Base-by-base conservation (phyloP, 1,140 invertebrate genomes). In the Galendromus occidentalis region DNA sequence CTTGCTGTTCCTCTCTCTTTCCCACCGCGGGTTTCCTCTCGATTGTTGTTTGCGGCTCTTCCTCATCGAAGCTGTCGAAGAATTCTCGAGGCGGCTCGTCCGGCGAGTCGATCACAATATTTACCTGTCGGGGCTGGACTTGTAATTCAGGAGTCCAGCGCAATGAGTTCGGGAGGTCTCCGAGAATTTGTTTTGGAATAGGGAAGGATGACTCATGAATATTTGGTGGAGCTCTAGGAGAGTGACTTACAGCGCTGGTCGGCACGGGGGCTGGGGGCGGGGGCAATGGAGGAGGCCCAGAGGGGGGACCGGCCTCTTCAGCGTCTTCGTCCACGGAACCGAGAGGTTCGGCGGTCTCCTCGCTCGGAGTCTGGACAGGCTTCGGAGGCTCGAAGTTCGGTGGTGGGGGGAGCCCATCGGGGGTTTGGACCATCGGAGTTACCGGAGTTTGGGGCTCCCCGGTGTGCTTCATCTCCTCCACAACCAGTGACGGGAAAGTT, bases 401-500 rank as follows among this genome's bases (percentile, higher is more conserved):
- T 6, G 51, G 51, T 9, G 51, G 51, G 17, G 64, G 64, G 20
- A 42, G 64, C 4, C 39, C 44, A 30, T 65, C 64, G 17, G 44
- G 44, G 41, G 45, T 63, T 25, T 42, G 42, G 30, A 44, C 33
- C 66, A 30, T 69, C 20, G 42, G 47, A 59, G 66, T 65, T 33
- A 67, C 12, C 25, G 69, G 66, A 9, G 67, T 70, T 2, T 67
- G 33, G 28, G 67, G 55, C 71, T 87, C 85, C 0, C 85, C 86
- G 72, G 85, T 79, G 75, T 77, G 76, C 79, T 82, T 72, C 72
- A 89, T 89, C 72, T 92, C 88, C 76, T 95, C 90, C 7, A 94
- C 90, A 17, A 97, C 86, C 39, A 96, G 80, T 0, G 91, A 95
- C 0, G 92, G 92, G 74, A 97, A 93, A 69, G 91, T 84, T 65